These are phyloP conservation scores for Botia kubotai DNA, from an alignment of 2,797 vertebrate species.

Conservation along the genomic window DNA sequence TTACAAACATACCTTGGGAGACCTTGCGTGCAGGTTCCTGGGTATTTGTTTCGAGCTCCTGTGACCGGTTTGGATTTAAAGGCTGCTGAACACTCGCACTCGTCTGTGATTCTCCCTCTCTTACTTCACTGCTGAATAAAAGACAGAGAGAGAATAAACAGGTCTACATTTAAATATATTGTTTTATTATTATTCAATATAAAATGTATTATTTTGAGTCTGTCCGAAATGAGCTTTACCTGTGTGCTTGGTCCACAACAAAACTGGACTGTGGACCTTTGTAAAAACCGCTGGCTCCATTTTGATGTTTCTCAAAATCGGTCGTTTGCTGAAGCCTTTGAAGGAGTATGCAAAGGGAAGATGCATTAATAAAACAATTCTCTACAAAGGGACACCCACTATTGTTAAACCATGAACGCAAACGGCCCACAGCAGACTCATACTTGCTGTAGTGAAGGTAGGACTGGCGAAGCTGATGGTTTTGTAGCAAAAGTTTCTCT, in stretches of 20 bases:
- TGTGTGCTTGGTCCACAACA: constrained; percentile 4
- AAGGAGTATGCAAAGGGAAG: neutral
- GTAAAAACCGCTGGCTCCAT: constrained; percentile 32
- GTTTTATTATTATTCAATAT: neutral
- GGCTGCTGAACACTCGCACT: constrained; percentile 39
- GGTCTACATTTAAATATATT: neutral
- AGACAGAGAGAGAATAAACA: constrained; percentile 13
- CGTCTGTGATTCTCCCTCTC: constrained; percentile 21
- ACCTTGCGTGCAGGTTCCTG: constrained; percentile 19
- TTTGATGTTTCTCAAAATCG: constrained; percentile 50
- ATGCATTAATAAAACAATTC: neutral
- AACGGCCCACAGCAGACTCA: neutral
- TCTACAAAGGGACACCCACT: neutral
- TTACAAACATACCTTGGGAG: constrained; percentile 35
- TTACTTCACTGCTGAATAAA: constrained; percentile 45
- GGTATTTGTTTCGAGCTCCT: constrained; percentile 12
- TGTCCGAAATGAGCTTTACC: constrained; percentile 35
- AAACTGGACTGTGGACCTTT: constrained; percentile 33
- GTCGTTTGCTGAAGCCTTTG: constrained; percentile 51
- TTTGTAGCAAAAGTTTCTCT: constrained; percentile 84
- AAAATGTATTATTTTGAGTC: neutral
- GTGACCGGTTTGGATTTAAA: constrained; percentile 33
- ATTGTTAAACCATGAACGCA: constrained; percentile 35
- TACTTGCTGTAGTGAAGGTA: constrained; percentile 84
- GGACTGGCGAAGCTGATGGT: constrained; percentile 83